Base-by-base conservation (phyloP, 2,888 invertebrate genomes). In the Drosophila dives region DNA sequence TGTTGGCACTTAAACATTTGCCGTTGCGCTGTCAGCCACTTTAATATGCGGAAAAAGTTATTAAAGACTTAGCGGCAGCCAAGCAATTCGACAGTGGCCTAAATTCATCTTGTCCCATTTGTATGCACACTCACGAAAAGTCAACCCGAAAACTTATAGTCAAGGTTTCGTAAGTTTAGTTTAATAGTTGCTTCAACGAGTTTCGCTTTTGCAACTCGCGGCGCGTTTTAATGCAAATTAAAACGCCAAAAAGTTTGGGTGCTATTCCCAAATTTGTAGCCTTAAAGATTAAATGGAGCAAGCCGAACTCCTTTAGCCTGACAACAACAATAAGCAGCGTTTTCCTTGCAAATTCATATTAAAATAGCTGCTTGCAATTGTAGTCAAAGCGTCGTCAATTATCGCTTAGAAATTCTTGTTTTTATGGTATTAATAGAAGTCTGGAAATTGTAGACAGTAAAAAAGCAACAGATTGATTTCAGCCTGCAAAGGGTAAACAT, bases 211-310 rank as follows among this genome's bases (percentile, higher is more conserved):
- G 56, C 69, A 50, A 64, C 80, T 72, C 85, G 62, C 75, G 69
- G 60, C 81, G 75, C 77, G 65, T 69, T 83, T 89, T 77, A 86
- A 86, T 90, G 89, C 89, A 86, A 86, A 86, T 90, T 90, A 86
- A 90, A 90, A 77, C 77, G 59, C 80, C 90, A 71, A 69, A 88
- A 90, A 89, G 66, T 85, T 84, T 33, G 58, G 69, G 54, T 70
- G 67, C 15, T 51, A 23, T 60, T 66, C 53, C 71, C 74, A 65
- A 71, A 70, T 53, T 72, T 56, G 61, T 32, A 55, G 63, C 75
- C 71, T 65, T 68, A 84, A 75, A 73, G 85, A 87, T 84, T 89
- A 81, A 81, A 77, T 80, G 66, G 64, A 71, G 79, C 72, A 36
- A 56, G 54, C 51, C 12, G 26, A 48, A 26, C 33, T 42, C 20